Conservation (phyloP, 2,888 invertebrate species). For the Zonitis immaculata region DNA sequence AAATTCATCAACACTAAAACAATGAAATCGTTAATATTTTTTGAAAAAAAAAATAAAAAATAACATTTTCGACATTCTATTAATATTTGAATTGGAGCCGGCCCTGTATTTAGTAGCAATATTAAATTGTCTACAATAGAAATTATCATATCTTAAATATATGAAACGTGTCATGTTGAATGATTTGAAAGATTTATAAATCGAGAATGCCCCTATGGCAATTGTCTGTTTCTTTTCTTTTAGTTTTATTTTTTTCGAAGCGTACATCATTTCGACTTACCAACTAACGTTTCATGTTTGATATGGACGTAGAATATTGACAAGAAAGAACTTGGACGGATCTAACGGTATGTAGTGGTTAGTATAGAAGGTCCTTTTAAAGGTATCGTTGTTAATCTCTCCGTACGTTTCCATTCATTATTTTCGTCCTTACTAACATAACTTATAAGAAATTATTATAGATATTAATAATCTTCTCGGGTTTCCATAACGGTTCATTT, state of each 20-base stretch:
- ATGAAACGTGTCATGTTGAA: neutral
- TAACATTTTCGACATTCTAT: too few species aligned
- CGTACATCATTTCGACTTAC: neutral
- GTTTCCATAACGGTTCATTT: neutral
- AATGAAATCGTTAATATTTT: too few species aligned
- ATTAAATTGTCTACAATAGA: neutral
- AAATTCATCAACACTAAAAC: too few species aligned
- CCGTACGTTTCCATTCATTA: neutral
- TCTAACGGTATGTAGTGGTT: neutral
- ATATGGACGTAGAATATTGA: neutral
- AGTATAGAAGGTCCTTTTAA: neutral
- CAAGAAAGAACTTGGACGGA: neutral
- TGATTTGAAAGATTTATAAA: neutral
- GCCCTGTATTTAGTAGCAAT: too few species aligned
- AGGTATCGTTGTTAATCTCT: neutral
- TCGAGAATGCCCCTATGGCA: neutral
- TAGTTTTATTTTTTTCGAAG: neutral
- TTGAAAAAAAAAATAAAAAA: too few species aligned
- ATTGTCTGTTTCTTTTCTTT: neutral
- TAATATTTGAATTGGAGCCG: too few species aligned
- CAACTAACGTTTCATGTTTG: neutral
- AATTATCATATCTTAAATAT: neutral
- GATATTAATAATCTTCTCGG: neutral
- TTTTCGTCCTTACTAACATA: neutral
- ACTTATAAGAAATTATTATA: neutral